Base-by-base conservation (phyloP, 2,888 invertebrate genomes). In the Xestoiulus laeticollis region DNA sequence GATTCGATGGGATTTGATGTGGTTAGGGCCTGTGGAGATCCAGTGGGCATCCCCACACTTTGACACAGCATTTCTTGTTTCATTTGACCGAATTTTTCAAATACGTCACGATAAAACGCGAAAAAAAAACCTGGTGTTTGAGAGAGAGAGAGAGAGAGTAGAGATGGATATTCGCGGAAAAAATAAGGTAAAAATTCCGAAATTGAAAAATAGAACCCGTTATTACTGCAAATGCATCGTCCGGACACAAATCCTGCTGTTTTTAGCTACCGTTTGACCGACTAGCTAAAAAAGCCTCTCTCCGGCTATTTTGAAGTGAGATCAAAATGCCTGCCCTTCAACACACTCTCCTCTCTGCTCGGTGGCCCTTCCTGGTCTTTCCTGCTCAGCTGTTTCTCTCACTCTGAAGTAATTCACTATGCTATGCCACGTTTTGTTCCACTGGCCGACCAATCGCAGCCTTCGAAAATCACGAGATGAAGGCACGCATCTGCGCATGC, bases 41-140 rank as follows among this genome's bases (percentile, higher is more conserved):
- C 86, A 8, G 30, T 86, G 19, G 86, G 86, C 86, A 86, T 86
- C 38, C 48, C 44, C 44, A 48, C 86, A 86, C n/a, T 48, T 53
- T 43, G 53, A 48, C 86, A 86, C 30, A 32, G 8, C 32, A 86
- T 44, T 6, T 86, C 86, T 86, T 86, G 86, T 53, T 86, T 86
- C 86, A 86, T 86, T 68, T 22, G 68, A 68, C 26, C 68, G 68
- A 68, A 68, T 68, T 26, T 68, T 68, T 68, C 68, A 68, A 68
- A 59, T 59, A 59, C 59, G 59, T 83, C 38, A 83, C 38, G 30
- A 30, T 30, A 30, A 33, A 82, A 82, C 38, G 30, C 84, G 33
- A 33, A 84, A 84, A 82, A 84, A 33, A 83, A 48, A 48, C n/a
- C n/a, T 68, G 68, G 26, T 26, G 68, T 68, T 68, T n/a, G n/a